Conservation (phyloP, 2,797 vertebrate species). For the Ciconia nigra region DNA sequence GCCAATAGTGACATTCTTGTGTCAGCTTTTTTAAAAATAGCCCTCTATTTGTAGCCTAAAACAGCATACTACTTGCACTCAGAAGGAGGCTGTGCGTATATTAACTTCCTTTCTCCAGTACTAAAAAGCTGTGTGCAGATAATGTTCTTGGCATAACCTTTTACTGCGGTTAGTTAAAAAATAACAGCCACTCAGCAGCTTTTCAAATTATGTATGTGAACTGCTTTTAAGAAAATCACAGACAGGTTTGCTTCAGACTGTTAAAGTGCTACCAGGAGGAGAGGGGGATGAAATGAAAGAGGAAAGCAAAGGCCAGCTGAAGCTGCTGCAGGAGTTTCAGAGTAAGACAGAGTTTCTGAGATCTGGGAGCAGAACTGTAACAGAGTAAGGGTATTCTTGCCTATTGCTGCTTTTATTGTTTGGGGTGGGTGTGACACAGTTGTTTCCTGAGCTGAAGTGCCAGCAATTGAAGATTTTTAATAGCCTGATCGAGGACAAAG, state of each 20-base stretch:
- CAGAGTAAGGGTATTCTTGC: neutral
- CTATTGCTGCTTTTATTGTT: neutral
- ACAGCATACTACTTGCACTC: neutral
- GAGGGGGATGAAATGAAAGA: neutral
- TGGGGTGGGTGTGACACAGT: neutral
- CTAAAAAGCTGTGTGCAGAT: neutral
- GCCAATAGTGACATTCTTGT: neutral
- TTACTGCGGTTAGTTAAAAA: neutral
- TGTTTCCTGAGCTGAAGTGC: neutral
- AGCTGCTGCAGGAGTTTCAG: neutral
- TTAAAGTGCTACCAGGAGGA: neutral
- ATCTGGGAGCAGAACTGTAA: neutral
- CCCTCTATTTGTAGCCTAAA: neutral
- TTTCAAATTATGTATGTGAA: neutral
- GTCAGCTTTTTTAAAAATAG: neutral
- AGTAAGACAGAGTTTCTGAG: neutral
- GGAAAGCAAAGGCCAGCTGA: neutral
- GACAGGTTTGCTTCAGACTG: neutral
- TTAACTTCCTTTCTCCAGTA: neutral
- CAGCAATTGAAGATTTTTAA: neutral
- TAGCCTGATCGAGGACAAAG: neutral
- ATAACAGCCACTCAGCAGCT: neutral
- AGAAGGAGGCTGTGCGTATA: neutral
- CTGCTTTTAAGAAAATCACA: conserved; percentile 24
- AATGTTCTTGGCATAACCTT: neutral